phyloP scores from a whole-genome alignment of 2,888 invertebrate species.

The Hoplodrina ambigua region DNA sequence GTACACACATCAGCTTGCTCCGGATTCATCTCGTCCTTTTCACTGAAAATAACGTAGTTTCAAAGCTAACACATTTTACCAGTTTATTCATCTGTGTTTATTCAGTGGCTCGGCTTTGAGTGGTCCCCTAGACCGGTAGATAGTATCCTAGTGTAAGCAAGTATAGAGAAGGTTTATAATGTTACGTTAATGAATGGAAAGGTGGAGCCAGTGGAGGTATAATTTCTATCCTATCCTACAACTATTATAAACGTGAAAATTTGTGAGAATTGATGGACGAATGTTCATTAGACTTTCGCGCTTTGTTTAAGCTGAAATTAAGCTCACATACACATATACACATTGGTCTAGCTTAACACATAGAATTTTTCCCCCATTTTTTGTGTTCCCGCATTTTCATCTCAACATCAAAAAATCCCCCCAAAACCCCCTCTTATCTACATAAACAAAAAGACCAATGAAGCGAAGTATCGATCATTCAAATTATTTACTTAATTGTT shows the following conservation, averaged over 20 bases:
- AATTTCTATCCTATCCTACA: too few relatives aligned
- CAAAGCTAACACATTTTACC: slow-evolving; percentile 54
- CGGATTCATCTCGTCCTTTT: slow-evolving; percentile 43
- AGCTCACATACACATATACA: too few relatives aligned
- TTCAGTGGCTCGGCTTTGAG: slow-evolving; percentile 47
- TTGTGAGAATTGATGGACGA: too few relatives aligned
- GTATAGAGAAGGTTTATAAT: slow-evolving; percentile 15
- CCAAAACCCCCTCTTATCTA: too few relatives aligned
- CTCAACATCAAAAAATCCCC: too few relatives aligned
- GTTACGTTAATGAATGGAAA: slow-evolving; percentile 7
- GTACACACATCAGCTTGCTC: slow-evolving; percentile 38
- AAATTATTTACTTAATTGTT: slow-evolving; percentile 52
- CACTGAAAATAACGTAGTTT: slow-evolving; percentile 52
- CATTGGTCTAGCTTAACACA: too few relatives aligned
- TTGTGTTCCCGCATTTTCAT: too few relatives aligned
- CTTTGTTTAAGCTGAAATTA: too few relatives aligned
- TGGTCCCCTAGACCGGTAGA: neutral
- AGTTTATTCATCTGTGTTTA: slow-evolving; percentile 49
- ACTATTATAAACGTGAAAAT: too few relatives aligned
- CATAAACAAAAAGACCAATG: neutral
- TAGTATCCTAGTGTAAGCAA: slow-evolving; percentile 18
- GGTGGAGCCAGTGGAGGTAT: neutral
- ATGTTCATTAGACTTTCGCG: too few relatives aligned
- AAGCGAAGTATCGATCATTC: slow-evolving; percentile 12
- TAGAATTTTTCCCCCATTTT: too few relatives aligned